Conservation (phyloP, 2,113 vertebrate genomes). For the Aramus guarauna region DNA sequence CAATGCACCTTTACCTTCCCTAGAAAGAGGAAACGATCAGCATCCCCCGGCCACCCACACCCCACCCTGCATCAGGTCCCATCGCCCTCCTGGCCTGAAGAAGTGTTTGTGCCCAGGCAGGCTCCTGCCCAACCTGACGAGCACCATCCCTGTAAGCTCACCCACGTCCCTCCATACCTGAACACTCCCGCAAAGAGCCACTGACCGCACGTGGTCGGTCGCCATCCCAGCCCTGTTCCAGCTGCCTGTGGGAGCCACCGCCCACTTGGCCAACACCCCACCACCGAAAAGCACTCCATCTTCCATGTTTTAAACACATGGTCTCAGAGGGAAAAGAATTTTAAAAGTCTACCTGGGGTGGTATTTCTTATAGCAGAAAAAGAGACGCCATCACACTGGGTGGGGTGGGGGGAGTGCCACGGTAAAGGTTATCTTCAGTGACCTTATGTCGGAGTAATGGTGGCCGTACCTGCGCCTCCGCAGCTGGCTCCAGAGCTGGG, state of each 20-base stretch:
- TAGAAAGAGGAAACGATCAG: not conserved
- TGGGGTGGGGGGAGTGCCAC: not conserved
- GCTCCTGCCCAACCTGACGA: not conserved
- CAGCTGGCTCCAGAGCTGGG: not conserved
- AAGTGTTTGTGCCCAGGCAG: not conserved
- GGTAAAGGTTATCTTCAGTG: not conserved
- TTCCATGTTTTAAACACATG: not conserved
- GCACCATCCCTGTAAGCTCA: not conserved
- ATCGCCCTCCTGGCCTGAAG: not conserved
- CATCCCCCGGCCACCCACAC: not conserved
- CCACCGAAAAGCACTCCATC: not conserved
- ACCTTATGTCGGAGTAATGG: rapidly evolving
- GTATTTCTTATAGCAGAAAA: not conserved
- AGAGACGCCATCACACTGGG: rapidly evolving
- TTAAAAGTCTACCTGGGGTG: not conserved
- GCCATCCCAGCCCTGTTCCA: rapidly evolving
- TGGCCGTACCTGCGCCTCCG: rapidly evolving
- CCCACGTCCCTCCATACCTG: not conserved
- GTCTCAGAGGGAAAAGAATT: not conserved
- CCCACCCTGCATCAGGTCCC: not conserved
- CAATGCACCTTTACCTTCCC: not conserved
- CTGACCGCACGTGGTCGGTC: too few relatives aligned
- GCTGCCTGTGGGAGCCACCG: not conserved
- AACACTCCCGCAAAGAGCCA: not conserved
- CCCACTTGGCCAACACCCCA: rapidly evolving